phyloP scores from a whole-genome alignment of 2,797 vertebrate genomes.

The Diceros bicornis region DNA sequence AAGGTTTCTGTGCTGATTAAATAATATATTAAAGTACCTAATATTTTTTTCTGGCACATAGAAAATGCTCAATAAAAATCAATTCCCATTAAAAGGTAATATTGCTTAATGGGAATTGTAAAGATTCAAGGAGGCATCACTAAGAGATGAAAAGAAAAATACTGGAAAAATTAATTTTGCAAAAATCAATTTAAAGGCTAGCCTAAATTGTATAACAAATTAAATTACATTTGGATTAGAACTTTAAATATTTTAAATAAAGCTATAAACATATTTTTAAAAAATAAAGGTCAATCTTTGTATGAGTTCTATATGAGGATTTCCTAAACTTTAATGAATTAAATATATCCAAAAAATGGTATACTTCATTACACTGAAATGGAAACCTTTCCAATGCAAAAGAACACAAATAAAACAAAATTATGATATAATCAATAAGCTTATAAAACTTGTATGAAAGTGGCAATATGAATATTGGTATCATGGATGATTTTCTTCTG shows the following conservation, averaged over 20 bases:
- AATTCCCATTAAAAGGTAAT: neutral
- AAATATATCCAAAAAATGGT: neutral
- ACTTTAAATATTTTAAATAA: neutral
- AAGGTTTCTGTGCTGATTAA: neutral
- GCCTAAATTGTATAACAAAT: neutral
- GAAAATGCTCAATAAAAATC: neutral
- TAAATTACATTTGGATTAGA: neutral
- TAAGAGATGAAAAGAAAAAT: neutral
- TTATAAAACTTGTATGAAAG: neutral
- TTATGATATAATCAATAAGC: neutral
- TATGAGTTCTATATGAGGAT: neutral
- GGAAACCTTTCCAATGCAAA: neutral
- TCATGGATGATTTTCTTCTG: neutral
- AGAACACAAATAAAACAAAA: neutral
- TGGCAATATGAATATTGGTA: neutral
- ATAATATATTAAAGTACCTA: neutral
- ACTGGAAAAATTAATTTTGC: neutral
- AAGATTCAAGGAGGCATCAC: neutral
- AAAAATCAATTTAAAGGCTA: neutral
- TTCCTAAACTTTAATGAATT: constrained; percentile 11
- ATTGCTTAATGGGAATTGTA: neutral
- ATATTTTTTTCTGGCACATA: neutral
- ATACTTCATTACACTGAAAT: neutral
- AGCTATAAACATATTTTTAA: neutral
- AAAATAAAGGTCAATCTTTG: neutral